These are phyloP conservation scores for Craniophora ligustri DNA, from an alignment of 2,888 invertebrate genomes.

Conservation along the genomic window DNA sequence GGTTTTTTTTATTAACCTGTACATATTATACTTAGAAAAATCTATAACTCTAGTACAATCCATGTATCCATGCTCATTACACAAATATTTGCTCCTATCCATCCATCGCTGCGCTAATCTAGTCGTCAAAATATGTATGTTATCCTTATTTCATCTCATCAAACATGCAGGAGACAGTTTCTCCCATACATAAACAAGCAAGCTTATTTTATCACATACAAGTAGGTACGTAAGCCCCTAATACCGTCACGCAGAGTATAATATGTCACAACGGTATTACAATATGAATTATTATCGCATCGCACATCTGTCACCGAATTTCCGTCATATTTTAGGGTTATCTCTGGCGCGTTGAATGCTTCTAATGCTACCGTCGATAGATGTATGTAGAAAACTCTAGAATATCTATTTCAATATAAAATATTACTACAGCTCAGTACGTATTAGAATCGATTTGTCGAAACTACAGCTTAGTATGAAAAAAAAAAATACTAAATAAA, in stretches of 20 bases:
- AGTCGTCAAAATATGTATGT: too few relatives aligned
- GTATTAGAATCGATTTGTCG: too few relatives aligned
- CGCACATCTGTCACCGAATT: slow-evolving; percentile 24
- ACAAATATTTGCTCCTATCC: too few relatives aligned
- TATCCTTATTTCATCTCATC: neutral
- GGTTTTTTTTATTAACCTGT: too few relatives aligned
- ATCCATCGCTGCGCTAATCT: too few relatives aligned
- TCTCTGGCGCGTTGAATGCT: neutral
- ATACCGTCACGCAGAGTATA: neutral
- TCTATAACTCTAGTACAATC: too few relatives aligned
- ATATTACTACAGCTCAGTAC: too few relatives aligned
- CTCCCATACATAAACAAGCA: neutral
- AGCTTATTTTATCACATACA: slow-evolving; percentile 15
- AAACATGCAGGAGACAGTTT: slow-evolving; percentile 7
- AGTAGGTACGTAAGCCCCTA: slow-evolving; percentile 9
- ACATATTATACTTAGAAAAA: too few relatives aligned
- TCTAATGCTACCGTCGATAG: neutral
- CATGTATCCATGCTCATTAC: too few relatives aligned
- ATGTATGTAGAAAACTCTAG: neutral
- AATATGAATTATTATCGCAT: slow-evolving; percentile 39
- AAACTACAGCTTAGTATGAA: too few relatives aligned
- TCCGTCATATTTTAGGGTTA: slow-evolving; percentile 1
- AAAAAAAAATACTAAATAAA: too few relatives aligned
- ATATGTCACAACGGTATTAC: slow-evolving; percentile 36
- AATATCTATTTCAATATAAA: neutral